phyloP scores from a whole-genome alignment of 2,888 invertebrate species.

The Limnephilus marmoratus region DNA sequence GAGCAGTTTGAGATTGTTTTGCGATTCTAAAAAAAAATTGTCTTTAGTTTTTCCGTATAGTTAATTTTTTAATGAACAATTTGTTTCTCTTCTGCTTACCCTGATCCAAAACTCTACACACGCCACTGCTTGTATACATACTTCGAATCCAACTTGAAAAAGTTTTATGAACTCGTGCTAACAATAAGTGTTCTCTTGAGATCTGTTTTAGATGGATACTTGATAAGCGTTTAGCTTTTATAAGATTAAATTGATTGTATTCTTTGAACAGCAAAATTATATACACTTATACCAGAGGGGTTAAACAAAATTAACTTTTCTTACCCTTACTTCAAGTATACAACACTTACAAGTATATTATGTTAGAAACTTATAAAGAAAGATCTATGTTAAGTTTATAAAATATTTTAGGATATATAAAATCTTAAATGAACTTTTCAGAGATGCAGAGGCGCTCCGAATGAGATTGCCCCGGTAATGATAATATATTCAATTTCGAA shows the following conservation, averaged over 20 bases:
- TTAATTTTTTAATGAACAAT: too few species aligned
- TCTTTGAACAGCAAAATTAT: neutral
- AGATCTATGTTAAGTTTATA: neutral
- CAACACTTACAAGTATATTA: neutral
- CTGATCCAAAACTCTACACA: too few species aligned
- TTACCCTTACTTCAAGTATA: neutral
- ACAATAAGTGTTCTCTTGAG: constrained; percentile 42
- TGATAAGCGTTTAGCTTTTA: constrained; percentile 36
- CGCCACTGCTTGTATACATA: neutral
- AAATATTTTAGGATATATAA: neutral
- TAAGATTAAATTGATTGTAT: constrained; percentile 8
- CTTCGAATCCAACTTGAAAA: constrained; percentile 28
- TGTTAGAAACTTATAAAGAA: neutral
- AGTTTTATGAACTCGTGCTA: constrained; percentile 48
- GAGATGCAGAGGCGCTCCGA: neutral
- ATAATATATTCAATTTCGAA: constrained; percentile 33
- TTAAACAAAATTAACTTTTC: neutral
- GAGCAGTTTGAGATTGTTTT: too few species aligned
- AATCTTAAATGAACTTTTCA: neutral
- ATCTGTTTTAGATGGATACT: constrained; percentile 46
- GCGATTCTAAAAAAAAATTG: too few species aligned
- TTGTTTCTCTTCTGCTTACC: too few species aligned
- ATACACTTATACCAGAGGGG: neutral
- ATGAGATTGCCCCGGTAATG: neutral
- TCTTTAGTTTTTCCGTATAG: too few species aligned